Percentiles rank a stretch among this genome's conserved stretches.
Conservation (phyloP, 2,113 vertebrate species). For the Carassius gibelio region DNA sequence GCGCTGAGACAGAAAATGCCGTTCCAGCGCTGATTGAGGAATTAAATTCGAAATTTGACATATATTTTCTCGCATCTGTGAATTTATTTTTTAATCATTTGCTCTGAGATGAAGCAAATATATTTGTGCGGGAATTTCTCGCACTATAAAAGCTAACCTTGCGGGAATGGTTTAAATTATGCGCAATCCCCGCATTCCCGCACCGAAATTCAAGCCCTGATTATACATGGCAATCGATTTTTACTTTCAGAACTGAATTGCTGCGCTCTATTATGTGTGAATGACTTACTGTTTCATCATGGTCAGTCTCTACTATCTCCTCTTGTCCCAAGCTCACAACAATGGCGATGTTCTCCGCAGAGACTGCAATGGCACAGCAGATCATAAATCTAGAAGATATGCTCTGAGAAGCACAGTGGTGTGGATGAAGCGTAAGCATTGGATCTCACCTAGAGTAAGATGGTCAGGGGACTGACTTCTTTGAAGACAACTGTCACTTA, state of each 20-base stretch:
- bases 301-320: not conserved
- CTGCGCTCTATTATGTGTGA: not conserved
- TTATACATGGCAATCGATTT: not conserved
- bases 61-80: too few species aligned
- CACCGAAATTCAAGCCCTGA: too few species aligned
- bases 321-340: not conserved
- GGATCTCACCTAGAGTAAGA: not conserved
- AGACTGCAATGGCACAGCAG: not conserved
- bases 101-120: too few species aligned
- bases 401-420: not conserved
- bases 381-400: not conserved
- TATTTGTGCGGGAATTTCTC: too few species aligned
- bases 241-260: not conserved
- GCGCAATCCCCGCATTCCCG: too few species aligned
- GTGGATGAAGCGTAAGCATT: not conserved
- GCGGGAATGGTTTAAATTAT: too few species aligned
- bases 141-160: too few species aligned
- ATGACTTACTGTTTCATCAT: not conserved
- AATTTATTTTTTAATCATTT: too few species aligned
- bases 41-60: too few species aligned
- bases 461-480: constrained; percentile 1
- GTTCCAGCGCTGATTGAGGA: too few species aligned
- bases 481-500: not conserved
- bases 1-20: too few species aligned
- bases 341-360: not conserved